phyloP scores from a whole-genome alignment of 23 tunicate species.

The Styela clava region DNA sequence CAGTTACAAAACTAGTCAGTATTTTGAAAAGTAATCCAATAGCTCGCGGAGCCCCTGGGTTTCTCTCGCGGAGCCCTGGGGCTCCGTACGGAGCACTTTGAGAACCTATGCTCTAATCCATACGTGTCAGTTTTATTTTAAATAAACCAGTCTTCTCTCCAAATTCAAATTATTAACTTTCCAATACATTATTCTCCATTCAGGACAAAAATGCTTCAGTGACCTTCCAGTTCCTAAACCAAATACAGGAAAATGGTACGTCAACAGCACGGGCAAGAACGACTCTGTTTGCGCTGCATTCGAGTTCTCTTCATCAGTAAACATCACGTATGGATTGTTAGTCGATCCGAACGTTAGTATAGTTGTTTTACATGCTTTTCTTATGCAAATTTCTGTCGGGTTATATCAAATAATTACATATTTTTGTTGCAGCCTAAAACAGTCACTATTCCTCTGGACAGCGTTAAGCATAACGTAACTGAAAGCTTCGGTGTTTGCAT shows the following conservation, averaged over 20 bases:
- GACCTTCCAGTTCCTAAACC: slow-evolving; percentile 40
- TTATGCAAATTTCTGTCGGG: no score
- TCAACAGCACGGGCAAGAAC: slow-evolving; percentile 18
- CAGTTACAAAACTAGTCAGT: no score
- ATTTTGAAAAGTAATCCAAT: no score
- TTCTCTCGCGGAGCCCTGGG: no score
- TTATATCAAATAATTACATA: no score
- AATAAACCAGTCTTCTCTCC: no score
- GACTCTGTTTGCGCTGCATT: slow-evolving; percentile 52
- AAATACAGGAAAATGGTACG: slow-evolving; percentile 49
- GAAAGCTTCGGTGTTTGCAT: slow-evolving; percentile 15
- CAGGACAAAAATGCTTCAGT: slow-evolving; percentile 40
- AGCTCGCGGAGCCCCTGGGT: no score
- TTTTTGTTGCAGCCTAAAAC: slow-evolving; percentile 15
- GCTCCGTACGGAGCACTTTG: no score
- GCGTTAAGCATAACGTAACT: background rate
- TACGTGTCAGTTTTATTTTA: no score
- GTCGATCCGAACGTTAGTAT: slow-evolving; percentile 2
- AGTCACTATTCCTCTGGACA: background rate
- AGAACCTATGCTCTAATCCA: no score
- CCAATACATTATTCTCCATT: no score
- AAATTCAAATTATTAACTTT: no score
- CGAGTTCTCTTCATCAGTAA: slow-evolving; percentile 36
- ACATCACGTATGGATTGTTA: slow-evolving; percentile 52
- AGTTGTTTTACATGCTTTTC: background rate